A percentile compares a stretch with the other conserved stretches of the same genome.
phyloP scores from a whole-genome alignment of 2,888 invertebrate genomes.

The Xylota segnis region DNA sequence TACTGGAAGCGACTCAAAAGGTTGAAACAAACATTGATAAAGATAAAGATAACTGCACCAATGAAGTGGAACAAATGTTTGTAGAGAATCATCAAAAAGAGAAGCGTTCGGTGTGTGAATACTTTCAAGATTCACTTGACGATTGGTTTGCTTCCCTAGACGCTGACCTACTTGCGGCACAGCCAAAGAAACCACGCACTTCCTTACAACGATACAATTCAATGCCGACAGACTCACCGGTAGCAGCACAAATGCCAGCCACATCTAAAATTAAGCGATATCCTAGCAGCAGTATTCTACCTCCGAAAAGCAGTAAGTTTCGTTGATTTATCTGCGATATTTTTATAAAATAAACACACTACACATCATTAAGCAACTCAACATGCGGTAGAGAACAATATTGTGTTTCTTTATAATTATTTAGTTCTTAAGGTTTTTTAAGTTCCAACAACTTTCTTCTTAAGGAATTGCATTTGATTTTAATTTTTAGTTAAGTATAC shows the following conservation, averaged over 20 bases:
- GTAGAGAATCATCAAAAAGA: slow-evolving; percentile 61
- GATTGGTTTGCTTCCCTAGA: slow-evolving; percentile 82
- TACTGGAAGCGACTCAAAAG: slow-evolving; percentile 82
- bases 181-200: slow-evolving; percentile 80
- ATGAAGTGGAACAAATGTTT: slow-evolving; percentile 9
- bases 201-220: slow-evolving; percentile 82
- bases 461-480: slow-evolving; percentile 19
- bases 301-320: slow-evolving; percentile 66
- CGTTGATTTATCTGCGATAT: slow-evolving; percentile 20
- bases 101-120: slow-evolving; percentile 42
- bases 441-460: neutral
- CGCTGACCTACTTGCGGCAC: slow-evolving; percentile 79
- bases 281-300: slow-evolving; percentile 78
- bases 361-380: neutral
- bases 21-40: slow-evolving; percentile 78
- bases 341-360: neutral
- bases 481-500: neutral
- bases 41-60: slow-evolving; percentile 7
- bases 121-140: slow-evolving; percentile 80
- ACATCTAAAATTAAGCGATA: slow-evolving; percentile 81
- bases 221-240: slow-evolving; percentile 80
- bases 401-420: neutral
- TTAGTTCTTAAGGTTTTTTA: neutral
- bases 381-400: neutral
- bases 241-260: slow-evolving; percentile 11